Evolutionary conservation across 2,113 vertebrate genomes (phyloP).

Genomic region (Daubentonia madagascariensis): DNA sequence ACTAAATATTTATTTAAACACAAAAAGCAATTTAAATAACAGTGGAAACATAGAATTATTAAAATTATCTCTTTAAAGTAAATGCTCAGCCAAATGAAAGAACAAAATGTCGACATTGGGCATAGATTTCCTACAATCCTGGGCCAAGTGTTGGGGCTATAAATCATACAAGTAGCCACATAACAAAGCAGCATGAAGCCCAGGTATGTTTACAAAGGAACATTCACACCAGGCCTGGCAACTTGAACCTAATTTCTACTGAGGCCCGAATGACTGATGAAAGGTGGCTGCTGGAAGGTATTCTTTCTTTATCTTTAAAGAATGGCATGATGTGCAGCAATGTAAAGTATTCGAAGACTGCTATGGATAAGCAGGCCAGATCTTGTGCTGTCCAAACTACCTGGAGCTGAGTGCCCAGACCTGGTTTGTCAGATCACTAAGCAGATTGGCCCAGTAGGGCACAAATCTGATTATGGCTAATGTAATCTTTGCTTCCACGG

Average conservation of each 20-base stretch:
- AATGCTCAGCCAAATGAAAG: not conserved
- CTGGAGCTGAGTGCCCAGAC: not conserved
- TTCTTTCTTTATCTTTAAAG: constrained; percentile 47
- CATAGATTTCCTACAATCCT: not conserved
- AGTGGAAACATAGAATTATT: not conserved
- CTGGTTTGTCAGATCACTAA: not conserved
- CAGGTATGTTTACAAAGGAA: not conserved
- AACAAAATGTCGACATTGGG: not conserved
- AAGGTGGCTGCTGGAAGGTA: not conserved
- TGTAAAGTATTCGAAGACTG: not conserved
- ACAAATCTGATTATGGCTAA: not conserved
- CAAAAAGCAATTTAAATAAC: not conserved
- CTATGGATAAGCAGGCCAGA: not conserved
- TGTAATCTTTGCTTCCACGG: not conserved
- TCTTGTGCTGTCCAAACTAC: not conserved
- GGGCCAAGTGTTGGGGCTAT: not conserved
- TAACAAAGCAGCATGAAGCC: not conserved
- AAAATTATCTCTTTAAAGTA: not conserved
- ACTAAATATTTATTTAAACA: not conserved
- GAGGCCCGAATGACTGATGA: constrained; percentile 19
- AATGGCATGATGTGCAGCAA: not conserved
- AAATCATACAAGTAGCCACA: constrained; percentile 4
- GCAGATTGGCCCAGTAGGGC: not conserved
- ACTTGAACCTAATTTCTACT: constrained; percentile 11
- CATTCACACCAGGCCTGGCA: not conserved